Percentiles rank a stretch among this genome's conserved stretches.
Evolutionary conservation across 2,797 vertebrate species (phyloP).

Genomic region (Typhlichthys eigenmanni): DNA sequence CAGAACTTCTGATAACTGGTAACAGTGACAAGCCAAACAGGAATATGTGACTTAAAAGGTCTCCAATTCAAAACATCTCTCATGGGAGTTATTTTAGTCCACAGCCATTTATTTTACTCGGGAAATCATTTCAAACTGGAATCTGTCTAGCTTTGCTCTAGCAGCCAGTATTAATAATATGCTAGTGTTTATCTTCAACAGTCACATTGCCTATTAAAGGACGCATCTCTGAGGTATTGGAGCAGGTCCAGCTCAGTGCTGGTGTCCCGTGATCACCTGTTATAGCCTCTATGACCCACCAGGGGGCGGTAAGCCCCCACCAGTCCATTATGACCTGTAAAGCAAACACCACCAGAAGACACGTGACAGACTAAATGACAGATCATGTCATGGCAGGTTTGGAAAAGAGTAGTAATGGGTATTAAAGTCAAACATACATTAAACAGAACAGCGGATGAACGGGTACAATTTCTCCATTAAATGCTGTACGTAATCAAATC

Average conservation of each 20-base stretch:
- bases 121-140: too few species aligned
- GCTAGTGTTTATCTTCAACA: conserved; percentile 5
- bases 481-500: too few species aligned
- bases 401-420: not conserved
- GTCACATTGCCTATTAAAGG: conserved; percentile 27
- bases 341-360: conserved; percentile 66
- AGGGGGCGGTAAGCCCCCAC: conserved; percentile 67
- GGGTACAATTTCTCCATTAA: not conserved
- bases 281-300: conserved; percentile 70
- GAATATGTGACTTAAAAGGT: not conserved
- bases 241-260: conserved; percentile 45
- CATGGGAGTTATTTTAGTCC: too few species aligned
- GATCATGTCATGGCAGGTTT: conserved; percentile 2
- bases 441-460: not conserved
- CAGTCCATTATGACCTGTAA: conserved; percentile 75
- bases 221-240: conserved; percentile 56
- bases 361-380: conserved; percentile 40
- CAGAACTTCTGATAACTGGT: not conserved
- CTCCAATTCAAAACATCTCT: too few species aligned
- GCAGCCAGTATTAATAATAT: too few species aligned
- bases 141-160: too few species aligned
- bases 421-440: conserved; percentile 5
- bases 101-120: too few species aligned
- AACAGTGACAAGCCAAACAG: too few species aligned
- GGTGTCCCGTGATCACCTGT: conserved; percentile 76